Evolutionary conservation across 1,140 invertebrate genomes (phyloP).

Genomic region (Drosophila varians): DNA sequence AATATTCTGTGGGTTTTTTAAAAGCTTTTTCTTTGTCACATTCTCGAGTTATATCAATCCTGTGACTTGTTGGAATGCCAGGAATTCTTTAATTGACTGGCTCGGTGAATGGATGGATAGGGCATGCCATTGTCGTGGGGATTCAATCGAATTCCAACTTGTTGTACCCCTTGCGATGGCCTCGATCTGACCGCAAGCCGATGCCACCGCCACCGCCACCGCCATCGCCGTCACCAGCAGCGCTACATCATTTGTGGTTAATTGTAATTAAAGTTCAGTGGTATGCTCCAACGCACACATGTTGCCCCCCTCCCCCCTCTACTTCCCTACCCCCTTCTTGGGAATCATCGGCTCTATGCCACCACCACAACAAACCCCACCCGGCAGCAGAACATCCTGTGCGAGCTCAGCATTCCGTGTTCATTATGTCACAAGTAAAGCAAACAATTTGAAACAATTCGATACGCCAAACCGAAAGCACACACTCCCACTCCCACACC

Average conservation of each 20-base stretch:
- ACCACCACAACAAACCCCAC: neutral
- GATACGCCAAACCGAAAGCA: constrained; percentile 10
- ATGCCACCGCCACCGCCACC: constrained; percentile 50
- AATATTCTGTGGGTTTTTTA: no score
- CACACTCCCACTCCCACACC: neutral
- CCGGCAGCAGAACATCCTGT: constrained; percentile 10
- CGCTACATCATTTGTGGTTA: constrained; percentile 76
- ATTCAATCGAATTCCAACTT: constrained; percentile 12
- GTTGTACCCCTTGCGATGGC: constrained; percentile 26
- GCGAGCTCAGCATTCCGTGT: constrained; percentile 36
- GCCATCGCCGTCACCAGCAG: constrained; percentile 49
- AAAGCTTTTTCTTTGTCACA: no score
- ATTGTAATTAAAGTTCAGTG: constrained; percentile 79
- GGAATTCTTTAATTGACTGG: neutral
- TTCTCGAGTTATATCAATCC: neutral
- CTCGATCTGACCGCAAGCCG: constrained; percentile 52
- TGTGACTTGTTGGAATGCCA: neutral
- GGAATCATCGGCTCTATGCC: neutral
- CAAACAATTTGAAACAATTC: constrained; percentile 45
- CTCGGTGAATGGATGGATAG: neutral
- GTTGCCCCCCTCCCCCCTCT: constrained; percentile 12
- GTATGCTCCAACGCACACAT: constrained; percentile 56
- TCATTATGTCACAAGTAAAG: constrained; percentile 50
- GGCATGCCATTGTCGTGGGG: neutral
- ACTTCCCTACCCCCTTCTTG: neutral